Evolutionary conservation across 2,797 vertebrate genomes (phyloP).

Genomic region (Phataginus tricuspis): DNA sequence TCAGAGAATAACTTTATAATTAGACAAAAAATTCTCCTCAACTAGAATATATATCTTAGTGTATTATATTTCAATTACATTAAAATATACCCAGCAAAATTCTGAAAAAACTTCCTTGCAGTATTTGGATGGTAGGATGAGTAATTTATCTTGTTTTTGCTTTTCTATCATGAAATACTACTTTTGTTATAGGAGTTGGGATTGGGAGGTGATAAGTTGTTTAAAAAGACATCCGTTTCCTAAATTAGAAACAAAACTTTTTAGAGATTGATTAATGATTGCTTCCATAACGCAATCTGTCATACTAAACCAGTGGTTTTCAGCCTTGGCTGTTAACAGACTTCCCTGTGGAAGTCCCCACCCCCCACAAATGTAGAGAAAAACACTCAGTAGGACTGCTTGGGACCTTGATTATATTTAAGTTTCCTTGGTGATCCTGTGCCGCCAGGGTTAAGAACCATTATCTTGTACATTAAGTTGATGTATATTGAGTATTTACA

Average conservation of each 20-base stretch:
- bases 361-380: background rate
- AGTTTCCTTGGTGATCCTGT: background rate
- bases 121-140: background rate
- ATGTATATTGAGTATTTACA: background rate
- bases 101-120: background rate
- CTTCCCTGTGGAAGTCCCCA: background rate
- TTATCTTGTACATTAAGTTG: background rate
- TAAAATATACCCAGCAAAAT: background rate
- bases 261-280: slow-evolving; percentile 3
- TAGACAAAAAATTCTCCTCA: background rate
- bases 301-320: slow-evolving; percentile 22
- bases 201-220: background rate
- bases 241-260: slow-evolving; percentile 29
- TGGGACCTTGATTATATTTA: background rate
- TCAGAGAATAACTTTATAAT: slow-evolving; percentile 16
- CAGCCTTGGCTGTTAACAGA: background rate
- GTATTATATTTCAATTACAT: slow-evolving; percentile 9
- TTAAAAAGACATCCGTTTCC: slow-evolving; percentile 1
- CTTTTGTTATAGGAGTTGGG: background rate
- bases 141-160: background rate
- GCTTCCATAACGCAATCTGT: background rate
- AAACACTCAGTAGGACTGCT: background rate
- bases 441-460: background rate
- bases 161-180: background rate
- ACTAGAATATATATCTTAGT: background rate